Percentiles rank a stretch among this genome's conserved stretches.
Evolutionary conservation across 92 coral and sea anemone species (phyloP).

Genomic region (Siderastrea siderea): DNA sequence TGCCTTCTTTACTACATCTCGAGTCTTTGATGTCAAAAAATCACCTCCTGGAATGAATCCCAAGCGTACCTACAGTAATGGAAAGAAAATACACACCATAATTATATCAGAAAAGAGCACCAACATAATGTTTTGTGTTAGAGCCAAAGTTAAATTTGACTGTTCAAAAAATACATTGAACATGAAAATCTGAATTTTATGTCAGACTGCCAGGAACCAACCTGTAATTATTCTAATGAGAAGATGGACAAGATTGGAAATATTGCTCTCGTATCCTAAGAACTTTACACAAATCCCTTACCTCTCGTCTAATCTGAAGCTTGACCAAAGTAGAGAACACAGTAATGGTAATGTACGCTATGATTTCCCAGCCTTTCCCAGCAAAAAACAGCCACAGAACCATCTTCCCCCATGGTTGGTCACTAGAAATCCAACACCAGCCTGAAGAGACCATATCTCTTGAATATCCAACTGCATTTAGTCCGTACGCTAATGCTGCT

Average conservation of each 20-base stretch:
- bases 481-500: constrained; percentile 60
- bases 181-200: background rate
- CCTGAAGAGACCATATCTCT: constrained; percentile 74
- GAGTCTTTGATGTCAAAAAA: constrained; percentile 67
- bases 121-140: background rate
- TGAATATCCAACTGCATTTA: constrained; percentile 62
- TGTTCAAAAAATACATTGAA: background rate
- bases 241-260: no score
- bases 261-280: constrained; percentile 7
- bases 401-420: background rate
- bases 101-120: background rate
- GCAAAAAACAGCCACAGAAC: constrained; percentile 87
- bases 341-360: constrained; percentile 83
- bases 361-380: constrained; percentile 97
- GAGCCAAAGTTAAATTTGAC: background rate
- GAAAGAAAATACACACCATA: background rate
- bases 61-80: background rate
- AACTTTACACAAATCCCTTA: background rate
- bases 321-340: constrained; percentile 79
- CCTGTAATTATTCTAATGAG: background rate
- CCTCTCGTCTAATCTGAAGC: constrained; percentile 71
- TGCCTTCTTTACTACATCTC: constrained; percentile 74
- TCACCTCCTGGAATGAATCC: constrained; percentile 43
- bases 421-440: constrained; percentile 89
- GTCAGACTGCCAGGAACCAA: background rate